Conservation (phyloP, 2,888 invertebrate genomes). For the Coecobrya sp. region DNA sequence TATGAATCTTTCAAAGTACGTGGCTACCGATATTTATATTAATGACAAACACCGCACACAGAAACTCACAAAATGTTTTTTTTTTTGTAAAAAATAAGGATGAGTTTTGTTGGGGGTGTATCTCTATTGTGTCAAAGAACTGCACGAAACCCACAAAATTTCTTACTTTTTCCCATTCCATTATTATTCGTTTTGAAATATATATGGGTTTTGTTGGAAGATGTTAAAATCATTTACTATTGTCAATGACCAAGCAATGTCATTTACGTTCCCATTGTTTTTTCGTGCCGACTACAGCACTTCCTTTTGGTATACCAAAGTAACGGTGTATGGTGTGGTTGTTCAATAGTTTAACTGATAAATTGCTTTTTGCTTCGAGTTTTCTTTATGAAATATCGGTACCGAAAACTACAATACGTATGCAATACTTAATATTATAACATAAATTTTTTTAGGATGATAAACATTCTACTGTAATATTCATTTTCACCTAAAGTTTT, state of each 20-base stretch:
- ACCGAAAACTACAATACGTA: neutral
- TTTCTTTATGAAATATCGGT: neutral
- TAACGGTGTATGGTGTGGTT: slow-evolving; percentile 25
- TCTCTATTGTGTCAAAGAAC: slow-evolving; percentile 54
- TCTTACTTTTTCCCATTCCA: slow-evolving; percentile 45
- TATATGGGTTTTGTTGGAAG: slow-evolving; percentile 53
- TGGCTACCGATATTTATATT: no score
- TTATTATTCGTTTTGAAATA: slow-evolving; percentile 64
- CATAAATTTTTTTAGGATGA: no score
- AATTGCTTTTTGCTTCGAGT: neutral
- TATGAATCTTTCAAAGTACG: no score
- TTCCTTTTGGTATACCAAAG: neutral
- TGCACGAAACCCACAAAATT: slow-evolving; percentile 70
- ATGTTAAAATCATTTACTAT: slow-evolving; percentile 59
- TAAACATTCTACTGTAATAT: neutral
- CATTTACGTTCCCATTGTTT: slow-evolving; percentile 62
- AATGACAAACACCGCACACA: no score
- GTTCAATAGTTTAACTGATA: neutral
- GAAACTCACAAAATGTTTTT: neutral
- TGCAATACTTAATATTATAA: no score
- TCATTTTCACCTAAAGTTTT: neutral
- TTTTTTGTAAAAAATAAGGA: neutral
- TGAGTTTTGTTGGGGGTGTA: slow-evolving; percentile 58
- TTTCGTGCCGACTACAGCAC: slow-evolving; percentile 13
- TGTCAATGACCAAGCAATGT: slow-evolving; percentile 64